Base-by-base conservation (phyloP, 2,888 invertebrate species). In the Sinodicranocentrus sp. region DNA sequence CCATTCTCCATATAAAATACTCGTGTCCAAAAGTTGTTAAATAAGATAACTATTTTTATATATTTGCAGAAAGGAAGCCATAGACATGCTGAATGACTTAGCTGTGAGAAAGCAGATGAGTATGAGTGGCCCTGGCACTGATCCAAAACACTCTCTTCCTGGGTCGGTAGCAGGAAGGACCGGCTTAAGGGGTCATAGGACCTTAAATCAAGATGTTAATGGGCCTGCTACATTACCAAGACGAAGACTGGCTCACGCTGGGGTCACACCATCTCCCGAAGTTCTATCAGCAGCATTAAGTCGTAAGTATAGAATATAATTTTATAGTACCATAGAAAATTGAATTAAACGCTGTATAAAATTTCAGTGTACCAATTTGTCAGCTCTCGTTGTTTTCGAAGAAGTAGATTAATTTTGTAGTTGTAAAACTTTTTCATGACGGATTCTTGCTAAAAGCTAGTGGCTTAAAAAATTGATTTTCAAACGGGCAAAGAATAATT, bases 41-140 rank as follows among this genome's bases (percentile, higher is more conserved):
- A 28, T 17, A 8, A 33, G 10, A 3, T 28, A 17, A 63, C 26
- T 13, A 10, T 10, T 2, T 28, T 76, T 33, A 52, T 80, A 15
- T 8, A 21, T 84, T 82, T 86, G 82, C 84, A 90, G 90, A 90
- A 94, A 95, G 91, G 96, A 96, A 92, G 96, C 96, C 77, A 94
- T 95, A 82, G 95, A 96, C 89, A 95, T 96, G 94, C 91, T 96
- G 68, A 95, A 94, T 90, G 96, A 96, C 91, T 92, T 96, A 89
- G 95, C 95, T 1, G 94, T 94, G 44, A 92, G 95, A 54, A 94
- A 95, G 87, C 92, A 95, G 86, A 93, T 94, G 8, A 94, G 94
- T 2, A 93, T 94, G 3, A 94, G 94, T 2, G 63, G n/a, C 13
- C 48, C 82, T 61, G 83, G 79, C 21, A 84, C 87, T 1, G 88